Percentiles rank a stretch among this genome's conserved stretches.
phyloP scores from a whole-genome alignment of 2,797 vertebrate species.

The Echiichthys vipera region DNA sequence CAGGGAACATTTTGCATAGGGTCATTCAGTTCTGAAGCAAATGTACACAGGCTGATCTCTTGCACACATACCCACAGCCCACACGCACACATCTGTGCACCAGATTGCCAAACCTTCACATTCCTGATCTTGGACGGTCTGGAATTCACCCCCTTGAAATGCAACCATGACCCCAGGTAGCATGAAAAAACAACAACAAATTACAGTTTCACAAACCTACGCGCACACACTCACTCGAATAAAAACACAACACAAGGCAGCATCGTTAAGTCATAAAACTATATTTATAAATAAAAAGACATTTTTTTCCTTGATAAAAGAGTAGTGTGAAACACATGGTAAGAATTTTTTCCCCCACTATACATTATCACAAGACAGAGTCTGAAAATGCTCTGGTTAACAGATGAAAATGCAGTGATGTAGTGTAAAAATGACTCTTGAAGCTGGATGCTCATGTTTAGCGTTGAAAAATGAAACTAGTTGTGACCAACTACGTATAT shows the following conservation, averaged over 20 bases:
- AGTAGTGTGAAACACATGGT: constrained; percentile 83
- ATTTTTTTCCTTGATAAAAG: constrained; percentile 83
- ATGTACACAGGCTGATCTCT: constrained; percentile 32
- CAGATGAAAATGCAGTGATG: constrained; percentile 68
- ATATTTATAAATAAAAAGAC: constrained; percentile 91
- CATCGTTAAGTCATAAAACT: constrained; percentile 87
- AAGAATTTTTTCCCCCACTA: constrained; percentile 73
- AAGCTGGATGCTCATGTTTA: constrained; percentile 73
- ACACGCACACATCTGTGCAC: constrained; percentile 64
- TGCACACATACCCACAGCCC: constrained; percentile 25
- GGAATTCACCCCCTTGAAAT: constrained; percentile 62
- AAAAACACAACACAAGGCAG: constrained; percentile 39
- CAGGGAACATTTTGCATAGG: constrained; percentile 40
- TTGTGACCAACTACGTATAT: constrained; percentile 76
- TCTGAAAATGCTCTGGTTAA: constrained; percentile 76
- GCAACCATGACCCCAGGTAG: constrained; percentile 62
- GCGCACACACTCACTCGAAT: constrained; percentile 18
- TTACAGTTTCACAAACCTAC: background rate
- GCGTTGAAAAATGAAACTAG: constrained; percentile 72
- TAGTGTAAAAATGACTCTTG: constrained; percentile 75
- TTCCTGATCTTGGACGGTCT: constrained; percentile 61
- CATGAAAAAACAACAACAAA: background rate
- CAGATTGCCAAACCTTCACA: constrained; percentile 71
- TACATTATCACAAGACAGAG: constrained; percentile 81
- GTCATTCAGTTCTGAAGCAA: constrained; percentile 44